A percentile compares a stretch with the other conserved stretches of the same genome.
Conservation (phyloP, 1,140 invertebrate species). For the Orchesella cincta region DNA sequence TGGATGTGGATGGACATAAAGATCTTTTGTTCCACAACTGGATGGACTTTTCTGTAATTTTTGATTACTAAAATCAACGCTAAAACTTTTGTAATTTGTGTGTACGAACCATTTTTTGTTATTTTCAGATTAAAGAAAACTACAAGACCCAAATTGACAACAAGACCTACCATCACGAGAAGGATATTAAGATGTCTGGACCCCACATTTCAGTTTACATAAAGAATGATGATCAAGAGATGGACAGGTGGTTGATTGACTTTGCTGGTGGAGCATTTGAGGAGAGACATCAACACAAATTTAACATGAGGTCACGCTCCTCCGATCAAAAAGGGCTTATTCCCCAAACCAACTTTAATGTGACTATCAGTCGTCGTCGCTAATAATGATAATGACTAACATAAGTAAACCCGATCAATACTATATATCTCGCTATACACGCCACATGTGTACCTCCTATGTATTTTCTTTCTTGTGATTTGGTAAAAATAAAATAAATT, state of each 20-base stretch:
- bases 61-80: too few species aligned
- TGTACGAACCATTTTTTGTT: not conserved
- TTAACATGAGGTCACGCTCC: not conserved
- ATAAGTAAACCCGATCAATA: too few species aligned
- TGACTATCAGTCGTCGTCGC: not conserved
- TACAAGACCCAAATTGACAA: not conserved
- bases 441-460: too few species aligned
- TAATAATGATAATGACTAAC: too few species aligned
- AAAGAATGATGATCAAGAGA: not conserved
- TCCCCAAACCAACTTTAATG: not conserved
- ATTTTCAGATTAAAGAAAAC: not conserved
- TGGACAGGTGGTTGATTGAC: not conserved
- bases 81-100: too few species aligned
- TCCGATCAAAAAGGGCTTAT: not conserved
- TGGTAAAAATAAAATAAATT: too few species aligned
- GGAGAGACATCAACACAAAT: conserved; percentile 2
- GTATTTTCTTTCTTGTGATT: too few species aligned
- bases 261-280: not conserved
- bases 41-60: not conserved
- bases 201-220: not conserved
- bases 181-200: not conserved
- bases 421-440: too few species aligned
- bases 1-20: not conserved
- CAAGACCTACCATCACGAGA: not conserved
- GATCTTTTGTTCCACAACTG: not conserved